Evolutionary conservation across 37 sponge, comb jelly and placozoan genomes (phyloP).

Genomic region (Ephydatia muelleri): DNA sequence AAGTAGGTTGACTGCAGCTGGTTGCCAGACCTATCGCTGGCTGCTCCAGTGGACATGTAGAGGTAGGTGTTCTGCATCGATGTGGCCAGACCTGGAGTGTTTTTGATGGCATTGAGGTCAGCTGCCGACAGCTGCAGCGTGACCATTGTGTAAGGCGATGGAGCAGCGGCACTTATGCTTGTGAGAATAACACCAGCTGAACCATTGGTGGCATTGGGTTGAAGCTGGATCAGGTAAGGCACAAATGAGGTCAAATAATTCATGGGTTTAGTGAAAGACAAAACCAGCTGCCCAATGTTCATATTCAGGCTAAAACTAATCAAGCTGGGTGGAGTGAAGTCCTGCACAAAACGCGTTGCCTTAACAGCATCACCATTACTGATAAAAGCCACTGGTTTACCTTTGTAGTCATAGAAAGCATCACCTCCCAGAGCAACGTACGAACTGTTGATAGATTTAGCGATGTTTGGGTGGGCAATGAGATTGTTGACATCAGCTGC

Average conservation of each 20-base stretch:
- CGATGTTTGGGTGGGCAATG: conserved; percentile 49
- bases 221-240: conserved; percentile 20
- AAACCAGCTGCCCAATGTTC: conserved; percentile 54
- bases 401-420: conserved; percentile 62
- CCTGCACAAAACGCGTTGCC: conserved; percentile 43
- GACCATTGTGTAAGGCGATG: conserved; percentile 16
- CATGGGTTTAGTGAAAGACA: conserved; percentile 78
- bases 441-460: conserved; percentile 20
- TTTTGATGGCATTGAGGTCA: conserved; percentile 82
- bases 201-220: conserved; percentile 10
- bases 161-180: conserved; percentile 14
- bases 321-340: conserved; percentile 58
- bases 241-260: conserved; percentile 13
- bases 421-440: conserved; percentile 67
- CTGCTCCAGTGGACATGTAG: conserved; percentile 46
- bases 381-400: conserved; percentile 59
- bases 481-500: conserved; percentile 29
- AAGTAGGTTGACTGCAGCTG: conserved; percentile 28
- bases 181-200: conserved; percentile 29
- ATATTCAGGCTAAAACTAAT: conserved; percentile 65
- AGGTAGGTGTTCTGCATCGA: conserved; percentile 43
- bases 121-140: conserved; percentile 29
- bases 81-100: conserved; percentile 49
- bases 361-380: conserved; percentile 55
- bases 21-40: conserved; percentile 60